Evolutionary conservation across 2,888 invertebrate genomes (phyloP), one percentile per base, ranked within the genome.

Genomic region (Ctenicera cuprea): DNA sequence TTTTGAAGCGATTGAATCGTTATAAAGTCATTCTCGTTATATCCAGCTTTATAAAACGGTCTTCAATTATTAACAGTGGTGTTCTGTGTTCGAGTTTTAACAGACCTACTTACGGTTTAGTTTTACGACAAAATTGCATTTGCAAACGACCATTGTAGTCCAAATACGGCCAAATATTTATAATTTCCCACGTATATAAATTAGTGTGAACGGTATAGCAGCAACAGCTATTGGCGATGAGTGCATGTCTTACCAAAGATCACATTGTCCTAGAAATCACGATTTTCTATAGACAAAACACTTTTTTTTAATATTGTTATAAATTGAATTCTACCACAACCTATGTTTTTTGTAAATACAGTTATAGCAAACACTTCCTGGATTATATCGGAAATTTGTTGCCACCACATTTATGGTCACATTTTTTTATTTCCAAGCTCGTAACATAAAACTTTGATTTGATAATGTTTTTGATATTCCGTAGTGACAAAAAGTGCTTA

Each of bases 281-380:
- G 66, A 54, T 14, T 11, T 4, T 22, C 38, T 57, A 57, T 67
- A 57, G 38, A 67, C 41, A 26, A 67, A 66, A 57, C 38, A 22
- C n/a, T 67, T 67, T 65, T 64, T 64, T 65, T 64, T 64, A 64
- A 48, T 22, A 26, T 57, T 57, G 22, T 52, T 50, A 3, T 45
- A 68, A 68, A 68, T 68, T 68, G 59, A 43, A 59, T 48, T 61
- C 33, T 54, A 68, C 41, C 57, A 61, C 68, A 61, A 18, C 30
- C 22, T 22, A 9, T 11, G 11, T 68, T 68, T 68, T 18, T 22
- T 20, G 30, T 8, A 16, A 16, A 43, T 48, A 63, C 63, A 30
- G 63, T 63, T 63, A 63, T 14, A 48, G 30, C 11, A n/a, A 45
- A 48, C 26, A 26, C 16, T 48, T 63, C 43, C 45, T 45, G 14